These are phyloP conservation scores for Orthonychiurus folsomi DNA, from an alignment of 2,888 invertebrate species.

Conservation along the genomic window DNA sequence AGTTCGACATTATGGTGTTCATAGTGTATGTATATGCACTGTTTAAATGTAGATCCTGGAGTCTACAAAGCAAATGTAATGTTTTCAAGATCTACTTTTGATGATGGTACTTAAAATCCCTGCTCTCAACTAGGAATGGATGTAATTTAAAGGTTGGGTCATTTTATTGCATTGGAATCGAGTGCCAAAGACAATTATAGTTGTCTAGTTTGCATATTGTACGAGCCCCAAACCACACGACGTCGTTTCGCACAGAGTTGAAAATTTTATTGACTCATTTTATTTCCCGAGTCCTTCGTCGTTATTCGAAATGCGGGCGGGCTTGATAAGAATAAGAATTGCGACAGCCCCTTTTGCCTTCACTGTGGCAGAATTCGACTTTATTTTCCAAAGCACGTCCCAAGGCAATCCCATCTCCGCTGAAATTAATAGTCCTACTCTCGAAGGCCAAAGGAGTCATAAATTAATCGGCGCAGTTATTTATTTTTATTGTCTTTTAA, in stretches of 20 bases:
- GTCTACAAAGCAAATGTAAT: no score
- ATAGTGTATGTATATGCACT: no score
- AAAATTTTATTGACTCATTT: not conserved
- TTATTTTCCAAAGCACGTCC: not conserved
- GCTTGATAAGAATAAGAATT: no score
- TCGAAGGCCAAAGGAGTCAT: not conserved
- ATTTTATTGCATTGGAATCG: not conserved
- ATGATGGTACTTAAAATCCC: no score
- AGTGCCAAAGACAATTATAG: not conserved
- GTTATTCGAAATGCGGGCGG: not conserved
- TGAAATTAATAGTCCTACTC: not conserved
- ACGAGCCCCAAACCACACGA: no score
- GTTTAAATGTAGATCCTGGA: no score
- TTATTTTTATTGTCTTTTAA: conserved; percentile 1
- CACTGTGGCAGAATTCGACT: no score
- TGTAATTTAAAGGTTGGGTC: conserved; percentile 1
- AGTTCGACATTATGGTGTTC: no score
- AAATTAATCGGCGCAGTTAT: not conserved
- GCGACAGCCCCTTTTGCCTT: no score
- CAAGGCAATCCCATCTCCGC: not conserved
- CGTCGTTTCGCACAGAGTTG: not conserved
- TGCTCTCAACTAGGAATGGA: no score
- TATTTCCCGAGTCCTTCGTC: no score
- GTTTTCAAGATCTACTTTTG: no score
- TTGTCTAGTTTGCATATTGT: not conserved